Evolutionary conservation across 2,797 vertebrate genomes (phyloP).

Genomic region (Enteromius radiatus): DNA sequence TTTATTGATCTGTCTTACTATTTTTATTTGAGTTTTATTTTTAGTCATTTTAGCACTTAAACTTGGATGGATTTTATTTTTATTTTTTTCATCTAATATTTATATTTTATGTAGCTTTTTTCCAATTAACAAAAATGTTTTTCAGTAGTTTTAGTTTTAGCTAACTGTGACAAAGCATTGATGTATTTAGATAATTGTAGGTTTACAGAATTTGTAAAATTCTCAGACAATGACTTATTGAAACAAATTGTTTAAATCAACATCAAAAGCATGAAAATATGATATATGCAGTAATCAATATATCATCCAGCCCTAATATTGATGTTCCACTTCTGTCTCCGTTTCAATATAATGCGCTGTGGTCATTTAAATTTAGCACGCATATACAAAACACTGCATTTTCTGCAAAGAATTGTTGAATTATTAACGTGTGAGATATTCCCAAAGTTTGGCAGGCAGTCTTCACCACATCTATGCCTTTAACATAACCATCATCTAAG

Average conservation of each 20-base stretch:
- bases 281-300: background rate
- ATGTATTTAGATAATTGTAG: background rate
- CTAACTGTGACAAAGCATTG: background rate
- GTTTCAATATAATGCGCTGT: background rate
- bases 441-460: background rate
- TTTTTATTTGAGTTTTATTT: background rate
- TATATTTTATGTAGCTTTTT: too few species aligned
- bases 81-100: too few species aligned
- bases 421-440: background rate
- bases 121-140: too few species aligned
- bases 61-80: too few species aligned
- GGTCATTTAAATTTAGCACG: background rate
- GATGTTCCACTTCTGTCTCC: background rate
- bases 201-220: background rate
- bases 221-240: background rate
- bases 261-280: background rate
- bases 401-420: background rate
- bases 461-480: background rate
- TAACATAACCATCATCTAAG: background rate
- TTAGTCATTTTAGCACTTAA: background rate
- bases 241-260: background rate
- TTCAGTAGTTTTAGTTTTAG: background rate
- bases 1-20: background rate
- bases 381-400: background rate
- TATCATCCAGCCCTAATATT: background rate